These are phyloP conservation scores for Steinernema feltiae DNA, from an alignment of 1,140 invertebrate species.

Conservation along the genomic window DNA sequence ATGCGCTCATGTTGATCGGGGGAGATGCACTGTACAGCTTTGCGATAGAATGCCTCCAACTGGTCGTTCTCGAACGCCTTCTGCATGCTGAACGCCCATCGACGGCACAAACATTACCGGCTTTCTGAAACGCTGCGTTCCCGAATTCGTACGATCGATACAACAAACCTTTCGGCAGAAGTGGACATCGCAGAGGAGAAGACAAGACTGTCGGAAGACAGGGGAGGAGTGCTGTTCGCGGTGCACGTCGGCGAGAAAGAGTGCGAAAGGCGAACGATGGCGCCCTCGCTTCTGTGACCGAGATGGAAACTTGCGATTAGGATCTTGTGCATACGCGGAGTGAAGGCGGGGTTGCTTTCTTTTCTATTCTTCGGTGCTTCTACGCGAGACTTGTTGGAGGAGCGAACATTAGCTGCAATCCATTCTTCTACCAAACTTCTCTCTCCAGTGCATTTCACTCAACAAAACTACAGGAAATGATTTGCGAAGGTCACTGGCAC, in stretches of 20 bases:
- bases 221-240: background rate
- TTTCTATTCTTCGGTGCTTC: background rate
- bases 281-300: slow-evolving; percentile 8
- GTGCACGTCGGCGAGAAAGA: background rate
- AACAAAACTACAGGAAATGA: too few species aligned
- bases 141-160: background rate
- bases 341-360: background rate
- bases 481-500: too few species aligned
- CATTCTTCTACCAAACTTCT: too few species aligned
- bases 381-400: too few species aligned
- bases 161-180: background rate
- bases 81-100: slow-evolving; percentile 53
- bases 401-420: too few species aligned
- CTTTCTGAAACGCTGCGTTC: slow-evolving; percentile 4
- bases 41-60: slow-evolving; percentile 52
- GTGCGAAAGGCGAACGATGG: background rate
- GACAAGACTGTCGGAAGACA: background rate
- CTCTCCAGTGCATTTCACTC: too few species aligned
- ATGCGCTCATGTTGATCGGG: slow-evolving; percentile 52
- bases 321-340: background rate
- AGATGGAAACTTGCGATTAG: background rate
- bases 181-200: background rate
- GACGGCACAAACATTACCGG: slow-evolving; percentile 31
- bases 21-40: slow-evolving; percentile 49
- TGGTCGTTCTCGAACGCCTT: slow-evolving; percentile 48